Evolutionary conservation across 2,797 vertebrate genomes (phyloP).

Genomic region (Acipenser ruthenus): DNA sequence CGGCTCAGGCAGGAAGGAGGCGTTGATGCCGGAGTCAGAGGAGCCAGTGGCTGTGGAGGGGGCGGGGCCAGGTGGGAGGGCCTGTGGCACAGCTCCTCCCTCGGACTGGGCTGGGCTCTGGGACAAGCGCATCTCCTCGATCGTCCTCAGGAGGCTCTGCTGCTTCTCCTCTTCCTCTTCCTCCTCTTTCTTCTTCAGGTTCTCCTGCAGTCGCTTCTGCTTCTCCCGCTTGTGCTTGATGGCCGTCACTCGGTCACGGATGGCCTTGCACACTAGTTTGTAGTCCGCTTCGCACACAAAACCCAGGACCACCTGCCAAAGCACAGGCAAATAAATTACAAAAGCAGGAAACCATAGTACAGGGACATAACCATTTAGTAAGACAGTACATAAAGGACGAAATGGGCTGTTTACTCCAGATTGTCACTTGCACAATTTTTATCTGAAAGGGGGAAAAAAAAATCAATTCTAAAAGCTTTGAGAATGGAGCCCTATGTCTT

Average conservation of each 20-base stretch:
- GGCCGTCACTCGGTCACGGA: conserved; percentile 77
- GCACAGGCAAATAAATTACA: conserved; percentile 11
- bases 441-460: no score
- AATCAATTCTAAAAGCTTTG: no score
- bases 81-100: conserved; percentile 21
- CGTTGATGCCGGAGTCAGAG: conserved; percentile 60
- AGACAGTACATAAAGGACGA: neutral
- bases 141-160: conserved; percentile 34
- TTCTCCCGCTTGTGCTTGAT: conserved; percentile 89
- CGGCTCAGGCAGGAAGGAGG: conserved; percentile 64
- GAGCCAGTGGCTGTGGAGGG: conserved; percentile 55
- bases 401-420: neutral
- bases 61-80: conserved; percentile 8
- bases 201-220: conserved; percentile 59
- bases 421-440: neutral
- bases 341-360: neutral
- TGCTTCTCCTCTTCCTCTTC: conserved; percentile 49
- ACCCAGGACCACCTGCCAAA: conserved; percentile 76
- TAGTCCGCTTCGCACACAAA: conserved; percentile 89
- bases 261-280: conserved; percentile 87
- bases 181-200: conserved; percentile 52
- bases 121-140: conserved; percentile 36
- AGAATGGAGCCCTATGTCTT: no score
- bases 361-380: neutral
- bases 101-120: conserved; percentile 3